phyloP scores from a whole-genome alignment of 2,888 invertebrate species.

The Spodoptera littoralis region DNA sequence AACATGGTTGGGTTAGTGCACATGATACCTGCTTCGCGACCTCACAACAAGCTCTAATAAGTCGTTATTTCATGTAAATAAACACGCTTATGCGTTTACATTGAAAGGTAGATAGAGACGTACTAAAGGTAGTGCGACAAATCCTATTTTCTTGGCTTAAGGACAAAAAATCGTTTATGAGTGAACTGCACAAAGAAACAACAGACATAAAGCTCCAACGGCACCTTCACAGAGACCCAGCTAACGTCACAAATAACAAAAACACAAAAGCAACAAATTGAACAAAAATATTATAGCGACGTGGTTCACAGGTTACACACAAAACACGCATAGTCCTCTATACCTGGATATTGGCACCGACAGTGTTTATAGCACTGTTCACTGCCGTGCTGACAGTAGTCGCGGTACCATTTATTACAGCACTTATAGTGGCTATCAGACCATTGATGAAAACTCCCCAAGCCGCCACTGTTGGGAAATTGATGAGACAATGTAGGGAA shows the following conservation, averaged over 20 bases:
- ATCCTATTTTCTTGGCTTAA: too few species aligned
- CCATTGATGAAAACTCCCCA: conserved; percentile 78
- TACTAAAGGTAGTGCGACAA: too few species aligned
- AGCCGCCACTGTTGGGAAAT: conserved; percentile 70
- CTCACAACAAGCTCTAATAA: too few species aligned
- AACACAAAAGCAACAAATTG: conserved; percentile 30
- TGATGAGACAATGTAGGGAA: conserved; percentile 7
- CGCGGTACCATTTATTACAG: conserved; percentile 75
- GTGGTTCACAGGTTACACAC: conserved; percentile 21
- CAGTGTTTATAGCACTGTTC: conserved; percentile 79
- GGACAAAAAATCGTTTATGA: too few species aligned
- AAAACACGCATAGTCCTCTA: conserved; percentile 40
- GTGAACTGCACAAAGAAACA: neutral
- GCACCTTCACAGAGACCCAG: neutral
- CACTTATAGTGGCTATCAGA: conserved; percentile 79
- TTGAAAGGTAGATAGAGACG: too few species aligned
- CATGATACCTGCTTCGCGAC: neutral
- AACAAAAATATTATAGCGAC: conserved; percentile 23
- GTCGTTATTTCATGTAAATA: too few species aligned
- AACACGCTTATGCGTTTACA: too few species aligned
- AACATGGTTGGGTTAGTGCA: conserved; percentile 7
- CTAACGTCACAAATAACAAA: conserved; percentile 1
- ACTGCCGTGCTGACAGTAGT: conserved; percentile 72
- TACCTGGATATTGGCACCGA: conserved; percentile 84
- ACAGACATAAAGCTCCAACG: neutral